Percentiles rank a stretch among this genome's conserved stretches.
phyloP scores from a whole-genome alignment of 1,140 invertebrate species.

The Habropoda laboriosa region DNA sequence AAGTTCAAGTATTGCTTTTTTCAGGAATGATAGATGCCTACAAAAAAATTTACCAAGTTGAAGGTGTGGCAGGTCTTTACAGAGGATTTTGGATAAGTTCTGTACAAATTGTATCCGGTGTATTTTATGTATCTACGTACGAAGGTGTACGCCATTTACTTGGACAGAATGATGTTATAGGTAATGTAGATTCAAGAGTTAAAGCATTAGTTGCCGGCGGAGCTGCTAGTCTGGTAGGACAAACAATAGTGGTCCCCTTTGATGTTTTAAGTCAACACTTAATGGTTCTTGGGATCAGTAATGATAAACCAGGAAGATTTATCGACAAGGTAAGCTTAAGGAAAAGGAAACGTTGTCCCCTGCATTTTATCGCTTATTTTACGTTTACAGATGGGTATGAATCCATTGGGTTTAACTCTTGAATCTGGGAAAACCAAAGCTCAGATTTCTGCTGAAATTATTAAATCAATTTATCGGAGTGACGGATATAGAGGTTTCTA shows the following conservation, averaged over 20 bases:
- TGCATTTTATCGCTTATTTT: neutral
- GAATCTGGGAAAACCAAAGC: conserved; percentile 84
- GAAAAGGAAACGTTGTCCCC: neutral
- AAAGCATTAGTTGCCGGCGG: conserved; percentile 92
- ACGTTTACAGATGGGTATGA: conserved; percentile 83
- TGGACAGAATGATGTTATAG: conserved; percentile 81
- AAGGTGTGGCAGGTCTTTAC: conserved; percentile 94
- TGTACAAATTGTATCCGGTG: conserved; percentile 91
- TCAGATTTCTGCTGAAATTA: conserved; percentile 87
- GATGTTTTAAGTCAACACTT: conserved; percentile 98
- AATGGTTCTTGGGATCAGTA: conserved; percentile 93
- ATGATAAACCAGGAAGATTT: conserved; percentile 81
- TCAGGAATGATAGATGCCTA: conserved; percentile 94
- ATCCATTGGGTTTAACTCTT: conserved; percentile 86
- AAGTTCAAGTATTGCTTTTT: conserved; percentile 46
- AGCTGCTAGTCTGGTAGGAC: conserved; percentile 94
- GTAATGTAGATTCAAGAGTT: conserved; percentile 83
- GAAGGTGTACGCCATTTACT: conserved; percentile 94
- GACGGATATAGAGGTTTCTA: conserved; percentile 96
- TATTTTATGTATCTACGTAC: conserved; percentile 97
- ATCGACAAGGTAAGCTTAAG: conserved; percentile 71
- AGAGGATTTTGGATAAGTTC: conserved; percentile 97
- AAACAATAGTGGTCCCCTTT: conserved; percentile 98
- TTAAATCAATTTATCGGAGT: conserved; percentile 87
- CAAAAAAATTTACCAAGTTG: conserved; percentile 92